Conservation (phyloP, 2,113 vertebrate genomes). For the Neogale vison region DNA sequence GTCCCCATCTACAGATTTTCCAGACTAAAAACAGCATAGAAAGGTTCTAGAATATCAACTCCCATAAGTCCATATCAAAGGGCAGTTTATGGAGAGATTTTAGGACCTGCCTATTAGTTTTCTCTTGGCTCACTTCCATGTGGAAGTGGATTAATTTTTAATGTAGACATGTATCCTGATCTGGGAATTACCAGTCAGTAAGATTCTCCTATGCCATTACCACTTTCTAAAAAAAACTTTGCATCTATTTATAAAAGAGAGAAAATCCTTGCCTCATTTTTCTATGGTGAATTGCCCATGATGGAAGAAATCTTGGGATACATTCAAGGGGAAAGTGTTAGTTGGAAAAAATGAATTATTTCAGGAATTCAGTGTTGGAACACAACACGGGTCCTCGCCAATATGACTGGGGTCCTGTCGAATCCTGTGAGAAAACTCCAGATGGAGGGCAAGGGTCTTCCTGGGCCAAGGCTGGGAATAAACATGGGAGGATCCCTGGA, state of each 20-base stretch:
- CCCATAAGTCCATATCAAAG: not conserved
- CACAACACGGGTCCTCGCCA: too few species aligned
- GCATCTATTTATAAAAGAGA: not conserved
- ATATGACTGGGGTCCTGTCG: too few species aligned
- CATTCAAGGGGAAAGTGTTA: not conserved
- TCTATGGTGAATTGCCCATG: not conserved
- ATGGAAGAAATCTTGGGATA: not conserved
- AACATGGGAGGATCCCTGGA: too few species aligned
- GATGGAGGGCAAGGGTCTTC: too few species aligned
- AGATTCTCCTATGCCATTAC: not conserved
- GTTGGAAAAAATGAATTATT: not conserved
- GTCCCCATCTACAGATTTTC: not conserved
- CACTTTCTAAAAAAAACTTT: not conserved
- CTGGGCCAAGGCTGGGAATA: too few species aligned
- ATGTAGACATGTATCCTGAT: not conserved
- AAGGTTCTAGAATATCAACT: not conserved
- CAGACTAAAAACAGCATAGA: not conserved
- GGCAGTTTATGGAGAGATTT: not conserved
- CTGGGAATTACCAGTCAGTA: not conserved
- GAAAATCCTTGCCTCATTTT: not conserved
- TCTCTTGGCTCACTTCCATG: not conserved
- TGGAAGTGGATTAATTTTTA: not conserved
- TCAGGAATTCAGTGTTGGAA: not conserved
- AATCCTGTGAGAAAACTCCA: too few species aligned
- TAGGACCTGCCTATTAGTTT: not conserved